Evolutionary conservation across 2,113 vertebrate genomes (phyloP), one percentile per base, ranked within the genome.

Genomic region (Onychostoma macrolepis): DNA sequence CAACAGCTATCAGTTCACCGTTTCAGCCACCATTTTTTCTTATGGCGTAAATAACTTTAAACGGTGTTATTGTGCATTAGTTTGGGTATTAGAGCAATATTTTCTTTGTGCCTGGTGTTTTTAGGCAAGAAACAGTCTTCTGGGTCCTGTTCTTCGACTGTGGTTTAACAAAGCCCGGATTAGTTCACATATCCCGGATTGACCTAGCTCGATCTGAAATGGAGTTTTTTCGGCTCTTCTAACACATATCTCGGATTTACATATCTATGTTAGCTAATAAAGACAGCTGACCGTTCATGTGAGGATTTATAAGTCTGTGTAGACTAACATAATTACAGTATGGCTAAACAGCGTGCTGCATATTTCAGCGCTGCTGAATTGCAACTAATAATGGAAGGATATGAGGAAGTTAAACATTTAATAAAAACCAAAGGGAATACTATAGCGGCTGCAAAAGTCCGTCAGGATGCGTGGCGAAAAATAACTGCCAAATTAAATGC

Each of bases 371-470:
- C 80, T 43, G 36, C 58, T 81, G 80, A 81, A 43, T 43, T 81
- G 80, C 80, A 81, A 12, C 36, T 67, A 45, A 17, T 81, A 28
- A 81, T 81, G 41, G 80, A 81, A 65, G 80, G 80, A 53, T 85
- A 85, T 78, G 53, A 85, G 2, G 84, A 85, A 45, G 45, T 75
- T 36, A 85, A 43, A 45, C 53, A 58, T 43, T 43, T 85, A 43
- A 83, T 89, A 69, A 85, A 56, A 38, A 85, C 83, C 2, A 89
- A 89, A 72, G 84, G 86, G 12, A 89, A 89, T 76, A 89, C 89
- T 11, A 80, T 87, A 21, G 86, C 86, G 1, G 86, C 83, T 19
- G 84, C 89, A 56, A 88, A 82, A 78, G 50, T 84, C 79, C 74
- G 86, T 56, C 83, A 86, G 38, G 84, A 88, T 48, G 89, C 84